Evolutionary conservation across 2,113 vertebrate species (phyloP).

Genomic region (Chloropsis cyanopogon): DNA sequence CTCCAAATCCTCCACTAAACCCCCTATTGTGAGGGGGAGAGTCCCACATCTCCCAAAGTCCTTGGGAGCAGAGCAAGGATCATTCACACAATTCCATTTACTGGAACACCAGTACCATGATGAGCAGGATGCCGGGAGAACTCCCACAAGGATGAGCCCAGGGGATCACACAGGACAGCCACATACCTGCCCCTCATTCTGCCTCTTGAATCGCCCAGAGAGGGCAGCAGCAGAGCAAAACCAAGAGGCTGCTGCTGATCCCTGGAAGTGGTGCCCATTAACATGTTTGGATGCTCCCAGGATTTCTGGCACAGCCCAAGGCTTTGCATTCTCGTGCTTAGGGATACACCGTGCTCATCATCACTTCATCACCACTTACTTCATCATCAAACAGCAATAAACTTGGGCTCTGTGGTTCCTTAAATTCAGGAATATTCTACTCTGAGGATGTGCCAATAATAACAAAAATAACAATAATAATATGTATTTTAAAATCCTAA

Average conservation of each 20-base stretch:
- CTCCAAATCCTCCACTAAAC: neutral
- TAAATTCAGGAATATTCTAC: neutral
- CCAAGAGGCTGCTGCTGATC: neutral
- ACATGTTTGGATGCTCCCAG: fast-evolving
- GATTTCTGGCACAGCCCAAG: neutral
- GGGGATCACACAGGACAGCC: neutral
- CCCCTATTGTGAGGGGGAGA: fast-evolving
- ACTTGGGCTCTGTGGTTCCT: neutral
- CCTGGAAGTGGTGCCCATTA: neutral
- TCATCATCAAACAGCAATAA: neutral
- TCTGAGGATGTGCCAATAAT: fast-evolving
- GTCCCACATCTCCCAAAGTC: neutral
- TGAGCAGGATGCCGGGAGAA: neutral
- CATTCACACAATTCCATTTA: fast-evolving
- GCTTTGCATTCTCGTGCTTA: neutral
- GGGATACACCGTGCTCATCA: neutral
- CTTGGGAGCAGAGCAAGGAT: neutral
- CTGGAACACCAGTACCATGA: neutral
- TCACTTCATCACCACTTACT: neutral
- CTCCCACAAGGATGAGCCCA: neutral
- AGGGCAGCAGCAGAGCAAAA: neutral
- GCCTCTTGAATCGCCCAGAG: neutral
- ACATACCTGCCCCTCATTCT: neutral
- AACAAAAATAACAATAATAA: neutral
- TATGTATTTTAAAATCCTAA: neutral